Evolutionary conservation across 2,797 vertebrate genomes (phyloP), one percentile per base, ranked within the genome.

Genomic region (Orientallactaga sibirica): DNA sequence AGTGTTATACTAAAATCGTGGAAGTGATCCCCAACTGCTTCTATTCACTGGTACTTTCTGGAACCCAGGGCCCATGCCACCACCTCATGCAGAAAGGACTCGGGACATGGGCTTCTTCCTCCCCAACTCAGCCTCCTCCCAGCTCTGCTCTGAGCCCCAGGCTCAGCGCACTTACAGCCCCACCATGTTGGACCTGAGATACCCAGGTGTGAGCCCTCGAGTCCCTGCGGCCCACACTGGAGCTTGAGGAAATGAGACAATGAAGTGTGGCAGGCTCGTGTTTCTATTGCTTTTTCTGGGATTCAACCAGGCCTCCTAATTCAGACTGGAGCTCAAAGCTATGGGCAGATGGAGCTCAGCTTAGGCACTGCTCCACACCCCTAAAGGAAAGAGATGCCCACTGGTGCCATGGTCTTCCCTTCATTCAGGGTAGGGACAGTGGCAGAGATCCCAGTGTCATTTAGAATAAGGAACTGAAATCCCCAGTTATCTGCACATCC

Each of bases 181-280:
- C 29, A 41, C 52, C 19, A 14, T 0, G 2, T 43, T 48, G 64
- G 68, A 55, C 41, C 66, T 24, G 48, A 67, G 66, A n/a, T 22
- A 19, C 27, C 24, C 25, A 55, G 67, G 41, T 7, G 48, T 71
- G 62, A 79, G 22, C 77, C n/a, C 52, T 25, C 0, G 0, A 1
- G 3, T 2, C n/a, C 61, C 11, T 37, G 25, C 6, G 18, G 70
- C 29, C 24, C 7, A 19, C 29, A 0, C 20, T 8, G n/a, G 64
- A 79, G 70, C 68, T 80, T 24, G 41, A 43, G 33, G 24, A 66
- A 90, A 61, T 33, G 62, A 25, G 20, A 27, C 25, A n/a, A 58
- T 14, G 1, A 2, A 68, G 12, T 3, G 25, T 61, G n/a, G 22
- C 33, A 33, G 58, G 41, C 66, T 88, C 20, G 73, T 73, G 5